A percentile compares a stretch with the other conserved stretches of the same genome.
These are phyloP conservation scores for Trachelus tabidus DNA, from an alignment of 2,888 invertebrate species.

Conservation along the genomic window DNA sequence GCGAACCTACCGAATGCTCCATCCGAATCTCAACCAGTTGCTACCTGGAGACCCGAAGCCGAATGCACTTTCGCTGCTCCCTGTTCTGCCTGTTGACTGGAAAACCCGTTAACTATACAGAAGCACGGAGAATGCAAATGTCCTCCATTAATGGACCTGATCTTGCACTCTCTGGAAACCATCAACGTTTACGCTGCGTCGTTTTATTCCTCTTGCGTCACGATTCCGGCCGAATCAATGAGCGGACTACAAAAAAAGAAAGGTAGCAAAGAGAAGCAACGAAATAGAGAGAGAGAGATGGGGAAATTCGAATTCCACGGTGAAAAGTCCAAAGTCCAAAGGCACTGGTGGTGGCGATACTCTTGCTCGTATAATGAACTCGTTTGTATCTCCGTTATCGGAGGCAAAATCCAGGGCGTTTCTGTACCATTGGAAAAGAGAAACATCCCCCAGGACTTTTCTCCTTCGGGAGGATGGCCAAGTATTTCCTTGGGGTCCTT, in stretches of 20 bases:
- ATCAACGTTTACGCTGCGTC: not conserved
- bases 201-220: not conserved
- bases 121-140: not conserved
- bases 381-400: conserved; percentile 50
- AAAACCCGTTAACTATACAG: too few species aligned
- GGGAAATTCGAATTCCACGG: conserved; percentile 3
- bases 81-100: too few species aligned
- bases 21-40: too few species aligned
- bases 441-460: too few species aligned
- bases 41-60: too few species aligned
- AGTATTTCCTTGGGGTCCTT: not conserved
- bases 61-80: too few species aligned
- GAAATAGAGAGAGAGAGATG: not conserved
- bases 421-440: conserved; percentile 9
- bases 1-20: too few species aligned
- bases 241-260: too few species aligned
- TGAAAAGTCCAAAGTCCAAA: conserved; percentile 7
- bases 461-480: not conserved
- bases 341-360: conserved; percentile 2
- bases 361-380: conserved; percentile 45
- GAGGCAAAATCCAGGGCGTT: conserved; percentile 19
- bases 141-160: not conserved
- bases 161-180: not conserved
- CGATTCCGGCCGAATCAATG: not conserved
- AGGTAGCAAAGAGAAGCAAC: too few species aligned